Evolutionary conservation across 1,140 invertebrate species (phyloP).

Genomic region (Drosophila gunungcola): DNA sequence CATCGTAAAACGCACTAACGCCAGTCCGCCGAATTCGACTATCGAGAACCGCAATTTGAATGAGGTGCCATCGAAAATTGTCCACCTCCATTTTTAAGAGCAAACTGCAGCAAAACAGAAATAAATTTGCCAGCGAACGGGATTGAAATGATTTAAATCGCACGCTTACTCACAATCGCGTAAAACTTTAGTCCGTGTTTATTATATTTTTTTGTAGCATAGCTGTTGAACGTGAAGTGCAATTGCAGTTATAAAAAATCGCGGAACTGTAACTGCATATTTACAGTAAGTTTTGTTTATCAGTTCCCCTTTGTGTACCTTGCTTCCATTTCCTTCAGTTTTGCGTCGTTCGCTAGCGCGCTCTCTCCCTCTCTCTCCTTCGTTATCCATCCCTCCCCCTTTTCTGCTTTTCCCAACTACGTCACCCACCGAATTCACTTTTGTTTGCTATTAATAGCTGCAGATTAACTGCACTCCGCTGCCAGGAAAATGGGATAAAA

Average conservation of each 20-base stretch:
- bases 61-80: not conserved
- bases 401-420: conserved; percentile 30
- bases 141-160: conserved; percentile 22
- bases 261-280: conserved; percentile 59
- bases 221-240: conserved; percentile 17
- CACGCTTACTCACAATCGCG: not conserved
- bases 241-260: conserved; percentile 59
- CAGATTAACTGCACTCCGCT: conserved; percentile 52
- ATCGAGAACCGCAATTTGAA: not conserved
- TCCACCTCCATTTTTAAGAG: not conserved
- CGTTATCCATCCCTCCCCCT: conserved; percentile 17
- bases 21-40: too few species aligned
- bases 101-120: conserved; percentile 30
- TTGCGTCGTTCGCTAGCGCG: conserved; percentile 51
- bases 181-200: conserved; percentile 13
- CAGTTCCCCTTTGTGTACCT: conserved; percentile 35
- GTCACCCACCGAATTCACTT: conserved; percentile 64
- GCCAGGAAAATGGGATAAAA: conserved; percentile 6
- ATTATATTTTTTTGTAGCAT: conserved; percentile 4
- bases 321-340: conserved; percentile 43
- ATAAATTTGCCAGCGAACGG: conserved; percentile 7
- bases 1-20: too few species aligned
- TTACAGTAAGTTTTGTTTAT: conserved; percentile 75
- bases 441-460: conserved; percentile 69
- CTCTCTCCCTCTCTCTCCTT: conserved; percentile 13